Percentiles rank a stretch among this genome's conserved stretches.
These are phyloP conservation scores for Pyrrhosoma nymphula DNA, from an alignment of 2,888 invertebrate species.

Conservation along the genomic window DNA sequence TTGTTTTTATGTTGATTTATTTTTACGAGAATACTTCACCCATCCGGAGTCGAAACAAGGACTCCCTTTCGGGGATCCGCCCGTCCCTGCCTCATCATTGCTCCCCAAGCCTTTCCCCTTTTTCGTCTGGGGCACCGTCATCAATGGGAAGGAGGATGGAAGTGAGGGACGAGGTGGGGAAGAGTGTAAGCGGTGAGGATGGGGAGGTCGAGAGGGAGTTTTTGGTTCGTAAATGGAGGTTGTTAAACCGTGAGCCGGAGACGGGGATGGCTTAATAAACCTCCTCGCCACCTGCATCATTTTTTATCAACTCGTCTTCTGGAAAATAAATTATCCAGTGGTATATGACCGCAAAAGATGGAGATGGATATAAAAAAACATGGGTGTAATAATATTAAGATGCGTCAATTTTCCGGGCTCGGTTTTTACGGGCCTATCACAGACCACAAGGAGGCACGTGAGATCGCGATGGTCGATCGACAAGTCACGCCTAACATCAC, in stretches of 20 bases:
- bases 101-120: neutral
- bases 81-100: neutral
- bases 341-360: constrained; percentile 36
- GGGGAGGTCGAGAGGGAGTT: constrained; percentile 2
- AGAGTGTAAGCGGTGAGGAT: neutral
- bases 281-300: neutral
- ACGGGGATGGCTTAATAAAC: constrained; percentile 36
- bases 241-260: constrained; percentile 31
- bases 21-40: neutral
- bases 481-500: neutral
- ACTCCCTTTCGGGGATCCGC: neutral
- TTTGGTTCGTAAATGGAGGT: constrained; percentile 39
- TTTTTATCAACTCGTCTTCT: neutral
- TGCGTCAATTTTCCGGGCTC: constrained; percentile 28
- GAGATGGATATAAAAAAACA: neutral
- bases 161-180: neutral
- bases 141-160: neutral
- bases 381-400: constrained; percentile 15
- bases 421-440: neutral
- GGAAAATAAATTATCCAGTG: constrained; percentile 26
- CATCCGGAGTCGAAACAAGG: neutral
- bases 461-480: neutral
- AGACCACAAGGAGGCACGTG: neutral
- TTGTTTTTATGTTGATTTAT: too few relatives aligned
- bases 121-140: neutral